Conservation (phyloP, 2,888 invertebrate species). For the Anaspis maculata region DNA sequence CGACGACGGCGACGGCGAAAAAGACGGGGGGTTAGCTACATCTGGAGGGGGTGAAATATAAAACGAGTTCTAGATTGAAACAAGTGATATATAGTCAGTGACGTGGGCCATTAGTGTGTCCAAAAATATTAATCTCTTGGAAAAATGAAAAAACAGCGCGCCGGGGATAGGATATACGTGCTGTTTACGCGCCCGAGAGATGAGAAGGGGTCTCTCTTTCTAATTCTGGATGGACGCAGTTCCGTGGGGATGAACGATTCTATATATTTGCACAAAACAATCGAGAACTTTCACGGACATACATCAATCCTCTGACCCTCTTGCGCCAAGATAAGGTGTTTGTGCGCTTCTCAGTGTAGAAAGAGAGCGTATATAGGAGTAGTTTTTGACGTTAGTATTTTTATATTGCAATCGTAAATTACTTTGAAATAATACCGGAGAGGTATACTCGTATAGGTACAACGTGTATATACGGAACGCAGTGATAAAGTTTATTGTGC, state of each 20-base stretch:
- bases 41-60: conserved; percentile 40
- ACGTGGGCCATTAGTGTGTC: conserved; percentile 47
- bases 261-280: conserved; percentile 21
- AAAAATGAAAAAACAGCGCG: conserved; percentile 40
- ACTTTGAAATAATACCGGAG: no score
- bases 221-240: conserved; percentile 15
- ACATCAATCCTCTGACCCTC: conserved; percentile 4
- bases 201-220: conserved; percentile 12
- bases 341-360: no score
- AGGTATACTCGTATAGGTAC: no score
- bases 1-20: no score
- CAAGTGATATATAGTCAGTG: conserved; percentile 46
- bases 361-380: no score
- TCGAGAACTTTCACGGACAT: conserved; percentile 9
- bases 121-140: conserved; percentile 46
- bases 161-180: conserved; percentile 19
- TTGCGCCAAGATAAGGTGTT: no score
- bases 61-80: conserved; percentile 46
- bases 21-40: no score
- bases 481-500: no score
- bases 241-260: conserved; percentile 17
- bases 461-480: no score
- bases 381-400: no score
- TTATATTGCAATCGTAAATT: no score
- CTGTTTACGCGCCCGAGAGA: conserved; percentile 25